A percentile compares a stretch with the other conserved stretches of the same genome.
Conservation (phyloP, 2,888 invertebrate species). For the Archaeoteleia sp. region DNA sequence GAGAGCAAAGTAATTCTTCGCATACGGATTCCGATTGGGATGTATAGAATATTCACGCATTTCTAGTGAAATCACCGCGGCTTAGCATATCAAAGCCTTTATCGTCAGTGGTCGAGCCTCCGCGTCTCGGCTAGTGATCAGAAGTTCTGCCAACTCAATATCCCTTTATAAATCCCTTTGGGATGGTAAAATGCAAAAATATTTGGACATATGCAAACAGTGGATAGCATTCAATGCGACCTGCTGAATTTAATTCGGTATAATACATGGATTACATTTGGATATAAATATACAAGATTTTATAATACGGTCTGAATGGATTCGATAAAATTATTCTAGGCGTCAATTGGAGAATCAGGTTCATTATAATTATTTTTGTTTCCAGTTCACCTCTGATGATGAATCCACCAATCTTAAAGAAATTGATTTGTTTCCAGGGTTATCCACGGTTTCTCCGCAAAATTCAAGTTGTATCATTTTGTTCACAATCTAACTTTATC, state of each 20-base stretch:
- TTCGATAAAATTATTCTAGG: too few relatives aligned
- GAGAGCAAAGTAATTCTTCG: conserved; percentile 44
- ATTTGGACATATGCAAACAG: conserved; percentile 47
- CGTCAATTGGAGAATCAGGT: too few relatives aligned
- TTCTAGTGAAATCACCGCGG: conserved; percentile 63
- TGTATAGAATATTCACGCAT: conserved; percentile 60
- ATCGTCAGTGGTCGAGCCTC: conserved; percentile 58
- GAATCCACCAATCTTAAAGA: too few relatives aligned
- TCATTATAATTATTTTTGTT: too few relatives aligned
- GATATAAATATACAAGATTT: too few relatives aligned
- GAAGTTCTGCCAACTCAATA: conserved; percentile 60
- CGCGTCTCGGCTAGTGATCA: conserved; percentile 53
- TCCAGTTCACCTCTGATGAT: too few relatives aligned
- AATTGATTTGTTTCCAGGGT: too few relatives aligned
- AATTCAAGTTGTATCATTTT: too few relatives aligned
- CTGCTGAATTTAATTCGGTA: conserved; percentile 17
- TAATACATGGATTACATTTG: background rate
- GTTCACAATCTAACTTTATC: too few relatives aligned
- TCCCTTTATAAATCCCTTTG: conserved; percentile 59
- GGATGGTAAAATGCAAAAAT: conserved; percentile 64
- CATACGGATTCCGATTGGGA: conserved; percentile 57
- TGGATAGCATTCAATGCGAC: conserved; percentile 24
- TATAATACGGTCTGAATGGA: too few relatives aligned
- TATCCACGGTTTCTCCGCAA: too few relatives aligned
- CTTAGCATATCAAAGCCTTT: conserved; percentile 69